phyloP scores from a whole-genome alignment of 2,113 vertebrate species.

The Peucedramus taeniatus region DNA sequence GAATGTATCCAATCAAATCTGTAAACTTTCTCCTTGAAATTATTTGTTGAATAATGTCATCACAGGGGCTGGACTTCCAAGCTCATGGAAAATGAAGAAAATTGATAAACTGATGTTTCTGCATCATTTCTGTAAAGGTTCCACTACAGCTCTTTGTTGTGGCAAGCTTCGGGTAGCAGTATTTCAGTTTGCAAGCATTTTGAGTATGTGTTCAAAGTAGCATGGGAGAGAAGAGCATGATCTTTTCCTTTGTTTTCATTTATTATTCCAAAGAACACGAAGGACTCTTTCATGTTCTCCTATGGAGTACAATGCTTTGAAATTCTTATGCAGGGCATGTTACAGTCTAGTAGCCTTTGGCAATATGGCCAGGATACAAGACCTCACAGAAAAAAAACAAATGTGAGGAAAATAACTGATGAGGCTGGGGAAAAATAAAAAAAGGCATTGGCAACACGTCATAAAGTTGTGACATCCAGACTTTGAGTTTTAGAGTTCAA shows the following conservation, averaged over 20 bases:
- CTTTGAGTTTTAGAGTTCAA: not conserved
- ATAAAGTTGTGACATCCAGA: not conserved
- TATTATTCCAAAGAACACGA: slow-evolving; percentile 11
- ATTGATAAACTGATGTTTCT: not conserved
- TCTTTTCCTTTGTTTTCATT: slow-evolving; percentile 1
- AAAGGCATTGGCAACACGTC: not conserved
- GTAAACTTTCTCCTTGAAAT: not conserved
- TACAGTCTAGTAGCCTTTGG: not conserved
- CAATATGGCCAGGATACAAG: not conserved
- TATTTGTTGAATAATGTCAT: not conserved
- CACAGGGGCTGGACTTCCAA: not conserved
- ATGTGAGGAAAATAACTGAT: not conserved
- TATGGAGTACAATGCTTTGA: not conserved
- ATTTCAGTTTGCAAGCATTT: not conserved
- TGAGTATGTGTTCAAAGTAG: slow-evolving; percentile 9
- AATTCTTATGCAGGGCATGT: not conserved
- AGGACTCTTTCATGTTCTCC: slow-evolving; percentile 12
- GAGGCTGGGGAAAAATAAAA: not conserved
- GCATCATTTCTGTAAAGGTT: not conserved
- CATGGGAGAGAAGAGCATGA: not conserved
- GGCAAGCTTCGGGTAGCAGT: not conserved
- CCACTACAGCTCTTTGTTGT: slow-evolving; percentile 11
- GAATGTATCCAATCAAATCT: not conserved
- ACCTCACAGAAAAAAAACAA: not conserved
- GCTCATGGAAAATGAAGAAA: not conserved